Evolutionary conservation across 2,888 invertebrate genomes (phyloP).

Genomic region (Microctonus aethiopoides): DNA sequence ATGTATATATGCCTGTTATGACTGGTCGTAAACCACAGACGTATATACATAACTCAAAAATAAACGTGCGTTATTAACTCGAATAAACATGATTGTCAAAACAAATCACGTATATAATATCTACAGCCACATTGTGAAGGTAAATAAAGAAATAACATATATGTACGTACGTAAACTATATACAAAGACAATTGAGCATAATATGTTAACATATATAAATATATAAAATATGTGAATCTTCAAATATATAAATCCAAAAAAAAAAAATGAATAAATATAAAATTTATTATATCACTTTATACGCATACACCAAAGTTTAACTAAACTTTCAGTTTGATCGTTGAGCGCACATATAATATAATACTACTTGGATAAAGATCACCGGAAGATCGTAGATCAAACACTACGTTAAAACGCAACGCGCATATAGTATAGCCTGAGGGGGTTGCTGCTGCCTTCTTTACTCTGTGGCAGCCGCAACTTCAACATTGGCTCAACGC

Average conservation of each 20-base stretch:
- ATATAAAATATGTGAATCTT: no score
- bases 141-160: background rate
- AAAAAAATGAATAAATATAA: background rate
- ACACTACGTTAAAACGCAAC: constrained; percentile 51
- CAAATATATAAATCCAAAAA: no score
- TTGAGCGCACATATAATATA: constrained; percentile 15
- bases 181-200: constrained; percentile 3
- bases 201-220: background rate
- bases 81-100: constrained; percentile 53
- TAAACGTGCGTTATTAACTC: constrained; percentile 62
- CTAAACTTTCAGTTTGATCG: constrained; percentile 10
- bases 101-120: constrained; percentile 48
- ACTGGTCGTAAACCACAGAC: constrained; percentile 54
- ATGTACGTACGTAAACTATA: no score
- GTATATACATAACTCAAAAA: constrained; percentile 48
- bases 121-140: background rate
- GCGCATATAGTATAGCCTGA: constrained; percentile 51
- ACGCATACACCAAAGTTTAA: constrained; percentile 37
- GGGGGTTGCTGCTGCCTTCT: constrained; percentile 49
- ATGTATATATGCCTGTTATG: constrained; percentile 50
- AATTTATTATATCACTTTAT: constrained; percentile 31
- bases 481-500: background rate
- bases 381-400: constrained; percentile 66
- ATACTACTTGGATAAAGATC: constrained; percentile 51
- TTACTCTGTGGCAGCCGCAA: constrained; percentile 8